Evolutionary conservation across 2,797 vertebrate species (phyloP).

Genomic region (Channa striata): DNA sequence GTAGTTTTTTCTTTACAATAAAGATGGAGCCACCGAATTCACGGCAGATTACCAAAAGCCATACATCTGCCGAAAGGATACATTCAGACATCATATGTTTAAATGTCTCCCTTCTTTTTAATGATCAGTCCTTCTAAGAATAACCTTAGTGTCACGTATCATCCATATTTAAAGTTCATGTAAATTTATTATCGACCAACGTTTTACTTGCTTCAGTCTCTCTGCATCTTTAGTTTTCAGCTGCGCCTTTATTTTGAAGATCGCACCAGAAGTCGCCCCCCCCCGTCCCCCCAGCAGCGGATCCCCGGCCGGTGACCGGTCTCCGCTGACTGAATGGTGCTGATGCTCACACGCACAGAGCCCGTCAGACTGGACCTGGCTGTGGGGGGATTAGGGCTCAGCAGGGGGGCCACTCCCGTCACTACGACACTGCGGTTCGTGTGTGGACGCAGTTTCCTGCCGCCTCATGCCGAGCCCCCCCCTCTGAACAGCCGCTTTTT

Average conservation of each 20-base stretch:
- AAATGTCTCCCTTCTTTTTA: too few relatives aligned
- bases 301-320: neutral
- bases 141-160: too few relatives aligned
- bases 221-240: too few relatives aligned
- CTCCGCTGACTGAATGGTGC: neutral
- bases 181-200: too few relatives aligned
- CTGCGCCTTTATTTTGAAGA: conserved; percentile 33
- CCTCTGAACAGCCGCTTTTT: accelerated
- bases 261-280: neutral
- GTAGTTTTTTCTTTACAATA: too few relatives aligned
- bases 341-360: conserved; percentile 1
- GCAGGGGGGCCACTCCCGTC: neutral
- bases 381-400: conserved; percentile 13
- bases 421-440: neutral
- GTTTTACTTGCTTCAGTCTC: neutral
- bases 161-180: too few relatives aligned
- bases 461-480: neutral
- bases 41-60: too few relatives aligned
- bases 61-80: too few relatives aligned
- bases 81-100: too few relatives aligned
- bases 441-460: neutral
- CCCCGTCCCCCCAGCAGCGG: accelerated
- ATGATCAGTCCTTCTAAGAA: too few relatives aligned
- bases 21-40: too few relatives aligned
- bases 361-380: neutral